phyloP scores from a whole-genome alignment of 2,888 invertebrate species.

The Acanthacorydalis orientalis region DNA sequence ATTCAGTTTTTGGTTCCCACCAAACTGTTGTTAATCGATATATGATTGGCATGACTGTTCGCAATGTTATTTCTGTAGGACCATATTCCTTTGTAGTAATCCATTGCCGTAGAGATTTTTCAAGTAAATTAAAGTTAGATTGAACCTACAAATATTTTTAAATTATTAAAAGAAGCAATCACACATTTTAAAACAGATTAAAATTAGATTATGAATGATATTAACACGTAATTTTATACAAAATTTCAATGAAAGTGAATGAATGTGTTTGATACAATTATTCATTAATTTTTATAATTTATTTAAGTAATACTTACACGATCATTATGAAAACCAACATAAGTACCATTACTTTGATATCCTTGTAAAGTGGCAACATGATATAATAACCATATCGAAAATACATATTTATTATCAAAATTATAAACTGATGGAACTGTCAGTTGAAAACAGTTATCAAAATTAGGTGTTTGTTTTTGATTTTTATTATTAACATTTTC shows the following conservation, averaged over 20 bases:
- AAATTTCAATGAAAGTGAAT: too few relatives aligned
- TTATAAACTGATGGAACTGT: background rate
- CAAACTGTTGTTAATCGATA: slow-evolving; percentile 26
- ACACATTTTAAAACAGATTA: background rate
- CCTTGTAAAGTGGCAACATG: slow-evolving; percentile 28
- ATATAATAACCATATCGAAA: slow-evolving; percentile 29
- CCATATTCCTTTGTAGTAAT: slow-evolving; percentile 25
- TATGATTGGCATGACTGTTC: slow-evolving; percentile 27
- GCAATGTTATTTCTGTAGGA: slow-evolving; percentile 28
- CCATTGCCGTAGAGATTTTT: slow-evolving; percentile 27
- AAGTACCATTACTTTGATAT: slow-evolving; percentile 22
- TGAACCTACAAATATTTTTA: slow-evolving; percentile 10
- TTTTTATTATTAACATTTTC: slow-evolving; percentile 18
- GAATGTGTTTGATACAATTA: too few relatives aligned
- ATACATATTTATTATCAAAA: slow-evolving; percentile 11
- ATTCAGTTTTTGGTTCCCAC: slow-evolving; percentile 31
- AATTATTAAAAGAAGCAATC: background rate
- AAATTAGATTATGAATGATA: too few relatives aligned
- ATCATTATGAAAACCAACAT: slow-evolving; percentile 14
- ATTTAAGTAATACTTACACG: slow-evolving; percentile 4
- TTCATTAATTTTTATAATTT: slow-evolving; percentile 2
- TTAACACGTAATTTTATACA: too few relatives aligned
- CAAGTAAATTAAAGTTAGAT: slow-evolving; percentile 29
- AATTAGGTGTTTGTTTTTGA: background rate
- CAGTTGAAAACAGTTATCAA: background rate